phyloP scores from a whole-genome alignment of 2,113 vertebrate genomes.

The Gallinago paraguaiae region DNA sequence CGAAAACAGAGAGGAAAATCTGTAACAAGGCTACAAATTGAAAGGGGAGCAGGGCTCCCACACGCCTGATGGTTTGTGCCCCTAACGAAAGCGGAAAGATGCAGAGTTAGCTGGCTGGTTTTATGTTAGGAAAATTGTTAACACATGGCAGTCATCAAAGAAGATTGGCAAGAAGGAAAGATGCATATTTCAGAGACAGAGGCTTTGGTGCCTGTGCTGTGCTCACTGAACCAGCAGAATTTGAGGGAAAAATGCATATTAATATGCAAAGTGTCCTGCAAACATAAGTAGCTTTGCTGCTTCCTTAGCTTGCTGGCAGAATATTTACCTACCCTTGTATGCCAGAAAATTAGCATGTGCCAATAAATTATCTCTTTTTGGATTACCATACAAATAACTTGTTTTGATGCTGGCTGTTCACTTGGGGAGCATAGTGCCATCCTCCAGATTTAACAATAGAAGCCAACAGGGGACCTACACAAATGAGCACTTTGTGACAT shows the following conservation, averaged over 20 bases:
- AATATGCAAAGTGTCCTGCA: background rate
- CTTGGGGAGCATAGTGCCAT: background rate
- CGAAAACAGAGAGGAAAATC: background rate
- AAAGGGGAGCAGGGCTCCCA: fast-evolving
- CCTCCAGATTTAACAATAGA: background rate
- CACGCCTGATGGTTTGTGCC: fast-evolving
- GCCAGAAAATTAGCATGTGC: background rate
- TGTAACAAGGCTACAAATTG: background rate
- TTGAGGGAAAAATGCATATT: background rate
- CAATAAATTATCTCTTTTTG: background rate
- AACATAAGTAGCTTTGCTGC: background rate
- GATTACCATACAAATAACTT: background rate
- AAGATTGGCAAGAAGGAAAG: background rate
- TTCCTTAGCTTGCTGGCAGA: background rate
- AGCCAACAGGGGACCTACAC: background rate
- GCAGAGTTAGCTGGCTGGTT: background rate
- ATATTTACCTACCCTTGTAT: no score
- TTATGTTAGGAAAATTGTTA: background rate
- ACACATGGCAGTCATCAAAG: background rate
- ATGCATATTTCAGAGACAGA: background rate
- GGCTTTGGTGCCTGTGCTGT: background rate
- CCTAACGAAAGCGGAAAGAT: background rate
- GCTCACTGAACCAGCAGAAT: background rate
- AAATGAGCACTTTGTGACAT: background rate
- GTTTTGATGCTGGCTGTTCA: background rate